Base-by-base conservation (phyloP, 2,888 invertebrate genomes). In the Coelinius sp. region DNA sequence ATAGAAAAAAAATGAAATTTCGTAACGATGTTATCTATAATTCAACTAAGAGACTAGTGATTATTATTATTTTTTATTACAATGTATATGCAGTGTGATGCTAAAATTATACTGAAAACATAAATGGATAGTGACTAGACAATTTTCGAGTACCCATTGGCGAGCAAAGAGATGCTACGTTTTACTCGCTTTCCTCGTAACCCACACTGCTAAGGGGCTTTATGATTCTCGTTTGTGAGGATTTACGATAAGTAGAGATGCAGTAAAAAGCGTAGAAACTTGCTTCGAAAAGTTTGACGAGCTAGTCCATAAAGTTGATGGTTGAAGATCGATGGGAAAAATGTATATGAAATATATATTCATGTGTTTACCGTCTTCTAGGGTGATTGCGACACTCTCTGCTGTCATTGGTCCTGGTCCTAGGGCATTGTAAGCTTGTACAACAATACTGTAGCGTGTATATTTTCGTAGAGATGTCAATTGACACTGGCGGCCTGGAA, bases 321-420 rank as follows among this genome's bases (percentile, higher is more conserved):
- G 31, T 7, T 59, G 31, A 35, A 27, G 59, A 59, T 59, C 59
- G 35, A 59, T 59, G 35, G 59, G 14, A 25, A 24, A 20, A 17
- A n/a, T n/a, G 31, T 59, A 35, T 59, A 35, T 31, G 35, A 17
- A 59, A 59, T 59, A 35, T 14, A 17, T 49, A 49, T 49, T n/a
- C 46, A 49, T 49, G 46, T 49, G 46, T 49, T 49, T 49, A 87
- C 87, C 89, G 79, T 91, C 91, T 83, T 91, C 90, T 49, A 89
- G 85, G 0, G 91, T 91, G 20, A 87, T 86, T 5, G 90, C 88
- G 52, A 89, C 88, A 53, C 90, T 86, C 77, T 91, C 89, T n/a
- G 84, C 78, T 0, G 90, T 88, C 81, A 89, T 86, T 4, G 90
- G 90, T 24, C 90, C 90, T 38, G 88, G 86, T 10, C 90, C 90